Conservation (phyloP, 2,797 vertebrate genomes). For the Lagodon rhomboides region DNA sequence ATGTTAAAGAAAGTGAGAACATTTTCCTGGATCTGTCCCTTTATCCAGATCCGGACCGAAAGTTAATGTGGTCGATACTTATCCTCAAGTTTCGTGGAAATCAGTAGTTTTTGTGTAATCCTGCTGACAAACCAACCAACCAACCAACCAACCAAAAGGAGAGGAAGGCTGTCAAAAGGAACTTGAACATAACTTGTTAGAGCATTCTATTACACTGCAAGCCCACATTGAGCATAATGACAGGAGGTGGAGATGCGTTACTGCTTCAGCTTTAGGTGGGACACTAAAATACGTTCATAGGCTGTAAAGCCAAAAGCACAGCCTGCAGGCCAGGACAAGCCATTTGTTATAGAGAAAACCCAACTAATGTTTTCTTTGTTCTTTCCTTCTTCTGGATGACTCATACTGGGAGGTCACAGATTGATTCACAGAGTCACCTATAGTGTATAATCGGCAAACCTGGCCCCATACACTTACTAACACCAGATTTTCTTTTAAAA, state of each 20-base stretch:
- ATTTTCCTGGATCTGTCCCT: no score
- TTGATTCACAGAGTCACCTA: slow-evolving; percentile 2
- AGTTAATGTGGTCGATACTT: no score
- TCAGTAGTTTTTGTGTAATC: no score
- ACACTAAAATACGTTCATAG: neutral
- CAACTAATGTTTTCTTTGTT: neutral
- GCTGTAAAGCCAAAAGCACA: neutral
- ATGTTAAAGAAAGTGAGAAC: no score
- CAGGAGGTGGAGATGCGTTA: neutral
- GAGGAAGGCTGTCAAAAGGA: neutral
- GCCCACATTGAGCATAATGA: neutral
- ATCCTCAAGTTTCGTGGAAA: no score
- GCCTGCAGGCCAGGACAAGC: neutral
- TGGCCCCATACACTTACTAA: neutral
- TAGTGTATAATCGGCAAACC: neutral
- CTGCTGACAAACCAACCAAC: no score
- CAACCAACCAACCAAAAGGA: no score
- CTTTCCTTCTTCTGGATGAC: neutral
- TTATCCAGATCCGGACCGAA: no score
- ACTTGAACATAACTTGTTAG: neutral
- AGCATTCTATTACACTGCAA: no score
- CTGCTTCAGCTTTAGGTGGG: neutral
- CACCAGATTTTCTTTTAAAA: slow-evolving; percentile 4
- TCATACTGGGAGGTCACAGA: slow-evolving; percentile 4
- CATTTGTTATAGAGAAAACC: neutral